Percentiles rank a stretch among this genome's conserved stretches.
Conservation (phyloP, 2,113 vertebrate species). For the Halichoeres trimaculatus region DNA sequence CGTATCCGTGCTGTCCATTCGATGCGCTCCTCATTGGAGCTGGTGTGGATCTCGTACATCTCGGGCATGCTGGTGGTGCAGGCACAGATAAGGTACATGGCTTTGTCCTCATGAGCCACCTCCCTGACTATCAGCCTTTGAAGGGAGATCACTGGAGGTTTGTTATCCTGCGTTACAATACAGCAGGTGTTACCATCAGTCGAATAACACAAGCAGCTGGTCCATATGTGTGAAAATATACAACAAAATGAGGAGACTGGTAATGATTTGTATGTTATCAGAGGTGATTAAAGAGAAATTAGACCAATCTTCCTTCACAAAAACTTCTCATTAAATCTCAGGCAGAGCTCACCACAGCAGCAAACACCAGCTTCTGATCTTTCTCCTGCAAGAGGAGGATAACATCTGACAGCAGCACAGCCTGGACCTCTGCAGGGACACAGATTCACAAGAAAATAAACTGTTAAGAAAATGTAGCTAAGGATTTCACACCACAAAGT, state of each 20-base stretch:
- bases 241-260: background rate
- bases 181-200: conserved; percentile 2
- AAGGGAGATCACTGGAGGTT: conserved; percentile 89
- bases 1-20: conserved; percentile 89
- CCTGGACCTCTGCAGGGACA: conserved; percentile 86
- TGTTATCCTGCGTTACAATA: conserved; percentile 86
- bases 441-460: background rate
- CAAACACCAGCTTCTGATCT: conserved; percentile 92
- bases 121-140: conserved; percentile 93
- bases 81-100: conserved; percentile 93
- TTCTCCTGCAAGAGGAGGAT: conserved; percentile 95
- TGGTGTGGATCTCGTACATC: conserved; percentile 93
- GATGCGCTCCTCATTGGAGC: conserved; percentile 88
- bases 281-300: background rate
- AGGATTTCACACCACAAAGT: too few species aligned
- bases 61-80: conserved; percentile 84
- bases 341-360: conserved; percentile 86
- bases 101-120: conserved; percentile 91
- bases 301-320: background rate
- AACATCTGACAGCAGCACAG: conserved; percentile 90
- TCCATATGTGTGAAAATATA: background rate
- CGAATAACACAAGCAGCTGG: background rate
- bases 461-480: too few species aligned
- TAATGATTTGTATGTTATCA: background rate
- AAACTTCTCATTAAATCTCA: background rate